These are phyloP conservation scores for Monodelphis domestica DNA, from an alignment of 2,797 vertebrate genomes.

Conservation along the genomic window DNA sequence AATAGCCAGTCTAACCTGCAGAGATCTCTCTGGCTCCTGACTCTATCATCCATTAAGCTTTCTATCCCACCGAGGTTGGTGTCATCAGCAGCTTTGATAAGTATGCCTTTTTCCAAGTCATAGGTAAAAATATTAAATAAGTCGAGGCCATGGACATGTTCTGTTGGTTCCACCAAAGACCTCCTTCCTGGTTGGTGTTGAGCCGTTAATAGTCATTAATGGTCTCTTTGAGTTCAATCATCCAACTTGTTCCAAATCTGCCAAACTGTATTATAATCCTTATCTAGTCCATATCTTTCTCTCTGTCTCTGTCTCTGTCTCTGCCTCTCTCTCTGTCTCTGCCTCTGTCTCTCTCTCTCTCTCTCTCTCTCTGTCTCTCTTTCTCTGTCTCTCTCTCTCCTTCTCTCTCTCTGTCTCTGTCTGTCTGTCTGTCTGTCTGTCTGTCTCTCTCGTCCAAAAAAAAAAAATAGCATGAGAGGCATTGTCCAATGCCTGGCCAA, in stretches of 20 bases:
- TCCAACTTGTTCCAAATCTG: neutral
- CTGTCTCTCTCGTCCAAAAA: neutral
- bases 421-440: too few species aligned
- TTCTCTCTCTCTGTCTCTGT: too few species aligned
- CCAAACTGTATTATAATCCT: neutral
- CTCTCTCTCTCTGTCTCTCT: too few species aligned
- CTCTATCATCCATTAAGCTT: neutral
- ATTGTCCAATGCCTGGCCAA: neutral
- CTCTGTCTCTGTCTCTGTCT: too few species aligned
- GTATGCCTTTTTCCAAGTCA: neutral
- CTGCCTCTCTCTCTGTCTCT: too few species aligned
- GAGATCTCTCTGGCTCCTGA: neutral
- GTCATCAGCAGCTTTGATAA: neutral
- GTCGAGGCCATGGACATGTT: neutral
- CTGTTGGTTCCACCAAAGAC: neutral
- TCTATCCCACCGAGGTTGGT: neutral
- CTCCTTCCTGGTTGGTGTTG: neutral
- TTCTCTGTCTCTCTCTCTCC: too few species aligned
- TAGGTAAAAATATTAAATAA: neutral
- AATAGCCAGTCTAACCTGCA: neutral
- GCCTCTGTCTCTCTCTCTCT: too few species aligned
- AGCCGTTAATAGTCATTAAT: neutral
- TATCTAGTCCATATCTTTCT: neutral
- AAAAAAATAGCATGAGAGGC: neutral
- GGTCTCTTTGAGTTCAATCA: neutral